phyloP scores from a whole-genome alignment of 1,140 invertebrate species.

The Bombus pyrosoma region DNA sequence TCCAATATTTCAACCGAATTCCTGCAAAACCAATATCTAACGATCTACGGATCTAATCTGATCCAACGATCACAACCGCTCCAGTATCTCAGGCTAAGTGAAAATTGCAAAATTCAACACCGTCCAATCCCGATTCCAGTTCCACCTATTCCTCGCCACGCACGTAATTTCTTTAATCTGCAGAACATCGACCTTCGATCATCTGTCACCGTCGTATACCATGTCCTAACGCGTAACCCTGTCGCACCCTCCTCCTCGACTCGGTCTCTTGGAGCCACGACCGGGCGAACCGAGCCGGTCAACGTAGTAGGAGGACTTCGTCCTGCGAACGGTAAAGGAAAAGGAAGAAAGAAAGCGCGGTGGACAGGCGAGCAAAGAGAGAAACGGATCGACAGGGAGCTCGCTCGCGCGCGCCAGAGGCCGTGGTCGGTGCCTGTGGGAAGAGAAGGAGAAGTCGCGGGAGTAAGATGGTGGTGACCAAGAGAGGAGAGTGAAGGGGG shows the following conservation, averaged over 20 bases:
- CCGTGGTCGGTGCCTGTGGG: slow-evolving; percentile 15
- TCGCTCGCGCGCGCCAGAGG: slow-evolving; percentile 29
- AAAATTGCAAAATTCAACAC: too few species aligned
- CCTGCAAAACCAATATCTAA: too few species aligned
- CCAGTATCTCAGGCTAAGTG: too few species aligned
- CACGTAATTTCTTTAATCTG: neutral
- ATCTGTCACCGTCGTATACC: neutral
- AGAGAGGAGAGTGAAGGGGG: slow-evolving; percentile 41
- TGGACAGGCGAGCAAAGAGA: slow-evolving; percentile 27
- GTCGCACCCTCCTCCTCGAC: neutral
- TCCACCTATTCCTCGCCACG: too few species aligned
- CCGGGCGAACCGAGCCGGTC: neutral
- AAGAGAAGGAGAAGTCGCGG: slow-evolving; percentile 32
- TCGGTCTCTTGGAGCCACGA: neutral
- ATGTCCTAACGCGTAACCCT: neutral
- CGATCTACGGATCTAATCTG: too few species aligned
- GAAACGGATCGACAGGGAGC: slow-evolving; percentile 35
- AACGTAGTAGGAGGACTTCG: slow-evolving; percentile 31
- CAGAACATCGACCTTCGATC: neutral
- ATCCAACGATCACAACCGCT: too few species aligned
- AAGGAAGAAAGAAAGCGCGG: neutral
- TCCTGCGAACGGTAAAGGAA: slow-evolving; percentile 7
- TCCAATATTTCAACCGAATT: neutral
- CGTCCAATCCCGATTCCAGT: too few species aligned
- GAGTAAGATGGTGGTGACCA: slow-evolving; percentile 41